Evolutionary conservation across 2,113 vertebrate genomes (phyloP).

Genomic region (Aythya baeri): DNA sequence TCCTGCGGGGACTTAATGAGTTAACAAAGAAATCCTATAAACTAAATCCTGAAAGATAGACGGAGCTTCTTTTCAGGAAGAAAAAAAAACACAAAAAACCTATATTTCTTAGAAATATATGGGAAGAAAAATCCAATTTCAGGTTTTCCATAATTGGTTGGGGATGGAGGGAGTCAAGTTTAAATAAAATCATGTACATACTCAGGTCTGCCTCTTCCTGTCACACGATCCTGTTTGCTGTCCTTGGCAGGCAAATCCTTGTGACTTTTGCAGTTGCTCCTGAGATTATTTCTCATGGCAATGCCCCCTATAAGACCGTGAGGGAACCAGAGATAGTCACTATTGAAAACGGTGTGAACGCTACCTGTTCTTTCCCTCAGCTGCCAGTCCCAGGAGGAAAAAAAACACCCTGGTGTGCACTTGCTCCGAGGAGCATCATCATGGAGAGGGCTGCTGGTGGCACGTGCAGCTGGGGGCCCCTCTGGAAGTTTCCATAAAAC

Average conservation of each 20-base stretch:
- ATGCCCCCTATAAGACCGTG: fast-evolving
- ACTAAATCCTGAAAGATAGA: neutral
- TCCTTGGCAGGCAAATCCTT: fast-evolving
- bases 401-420: neutral
- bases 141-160: neutral
- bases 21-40: neutral
- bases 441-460: neutral
- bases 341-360: neutral
- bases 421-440: neutral
- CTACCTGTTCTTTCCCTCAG: too few relatives aligned
- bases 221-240: neutral
- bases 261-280: neutral
- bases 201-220: neutral
- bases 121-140: neutral
- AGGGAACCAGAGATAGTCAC: neutral
- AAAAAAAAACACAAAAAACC: neutral
- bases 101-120: neutral
- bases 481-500: neutral
- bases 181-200: neutral
- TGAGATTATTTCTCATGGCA: neutral
- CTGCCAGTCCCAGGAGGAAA: neutral
- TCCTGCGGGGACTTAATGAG: fast-evolving
- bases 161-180: neutral
- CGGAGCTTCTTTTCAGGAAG: neutral
- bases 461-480: neutral